Conservation (phyloP, 2,113 vertebrate genomes). For the Apteryx owenii region DNA sequence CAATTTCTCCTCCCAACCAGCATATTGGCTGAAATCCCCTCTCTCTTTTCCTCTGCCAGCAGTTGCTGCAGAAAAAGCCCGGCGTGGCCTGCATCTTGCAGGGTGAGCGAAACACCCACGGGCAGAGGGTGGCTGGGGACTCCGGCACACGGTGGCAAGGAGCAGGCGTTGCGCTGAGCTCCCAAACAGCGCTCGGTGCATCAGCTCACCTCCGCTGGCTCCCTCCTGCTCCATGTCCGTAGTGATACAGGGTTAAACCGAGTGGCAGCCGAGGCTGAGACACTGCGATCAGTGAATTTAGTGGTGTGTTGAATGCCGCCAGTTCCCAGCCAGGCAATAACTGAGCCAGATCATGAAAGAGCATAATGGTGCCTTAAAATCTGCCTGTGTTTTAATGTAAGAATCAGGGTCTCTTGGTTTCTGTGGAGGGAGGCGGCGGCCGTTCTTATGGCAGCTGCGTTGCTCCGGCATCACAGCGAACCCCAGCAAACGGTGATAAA, state of each 20-base stretch:
- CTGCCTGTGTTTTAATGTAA: neutral
- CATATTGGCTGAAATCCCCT: neutral
- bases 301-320: neutral
- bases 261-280: neutral
- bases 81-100: neutral
- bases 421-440: neutral
- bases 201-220: neutral
- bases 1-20: neutral
- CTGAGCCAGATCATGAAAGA: neutral
- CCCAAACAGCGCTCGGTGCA: neutral
- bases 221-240: neutral
- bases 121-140: neutral
- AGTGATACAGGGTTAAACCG: neutral
- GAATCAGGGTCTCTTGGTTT: neutral
- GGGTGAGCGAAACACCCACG: neutral
- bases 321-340: neutral
- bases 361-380: neutral
- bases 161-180: too few species aligned
- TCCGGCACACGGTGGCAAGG: too few species aligned
- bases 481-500: accelerated
- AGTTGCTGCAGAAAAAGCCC: neutral
- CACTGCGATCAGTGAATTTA: neutral
- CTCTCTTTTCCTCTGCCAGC: neutral
- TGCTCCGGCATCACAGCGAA: neutral
- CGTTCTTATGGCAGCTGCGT: neutral